Base-by-base conservation (phyloP, 2,797 vertebrate species). In the Triplophysa yarkandensis region DNA sequence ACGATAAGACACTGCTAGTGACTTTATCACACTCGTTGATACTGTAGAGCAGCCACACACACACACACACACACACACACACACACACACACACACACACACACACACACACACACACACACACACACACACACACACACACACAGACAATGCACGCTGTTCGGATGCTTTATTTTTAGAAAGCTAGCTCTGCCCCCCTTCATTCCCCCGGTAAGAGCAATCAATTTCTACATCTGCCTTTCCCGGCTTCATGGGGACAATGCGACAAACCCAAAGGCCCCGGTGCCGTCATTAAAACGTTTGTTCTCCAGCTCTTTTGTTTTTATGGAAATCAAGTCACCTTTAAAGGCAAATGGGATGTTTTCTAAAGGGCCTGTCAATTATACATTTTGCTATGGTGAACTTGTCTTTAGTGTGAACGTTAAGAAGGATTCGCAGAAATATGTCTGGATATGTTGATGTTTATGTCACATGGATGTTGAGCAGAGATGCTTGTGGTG, bases 1-100 rank as follows among this genome's bases (percentile, higher is more conserved):
- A 93, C 92, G 97, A 98, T 98, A 97, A 95, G 93, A 90, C 94
- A 91, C 94, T 95, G 94, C 95, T 94, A 94, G 94, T 93, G 90
- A 92, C 92, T 94, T 96, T 97, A 97, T 97, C 79, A 80, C 80
- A 81, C 68, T 60, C 27, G 62, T 66, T 71, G 62, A 81, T 67
- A 50, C 46, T 50, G 46, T 50, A 75, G 69, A 64, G 50, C 76
- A 69, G 34, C 62, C 77, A 74, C 58, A 43, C 73, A 61, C 73
- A 73, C 72, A 66, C 73, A 76, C 71, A 74, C 77, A 70, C 54
- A 41, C 48, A 44, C 76, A 73, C 57, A 50, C 73, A 66, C 73
- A 74, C 73, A 61, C 74, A 76, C 71, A 75, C 72, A 66, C 73
- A 76, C 71, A 74, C 77, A 70, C 54, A 41, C 48, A 44, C 76